Base-by-base conservation (phyloP, 53 echinoderm and acorn worm genomes). In the Hippasteria phrygiana region DNA sequence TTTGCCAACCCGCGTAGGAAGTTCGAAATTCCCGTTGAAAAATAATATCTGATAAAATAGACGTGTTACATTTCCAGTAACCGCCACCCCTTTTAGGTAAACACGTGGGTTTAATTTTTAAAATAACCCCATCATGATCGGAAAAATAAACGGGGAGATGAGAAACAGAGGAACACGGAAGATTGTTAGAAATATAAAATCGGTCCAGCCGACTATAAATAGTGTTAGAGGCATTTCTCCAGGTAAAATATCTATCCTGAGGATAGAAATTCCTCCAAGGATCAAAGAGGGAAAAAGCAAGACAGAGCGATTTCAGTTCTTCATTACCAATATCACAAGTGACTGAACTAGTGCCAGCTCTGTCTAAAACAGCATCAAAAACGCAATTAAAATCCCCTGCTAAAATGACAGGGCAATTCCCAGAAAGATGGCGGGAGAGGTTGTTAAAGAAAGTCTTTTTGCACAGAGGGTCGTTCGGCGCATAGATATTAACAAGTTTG, bases 331-430 rank as follows among this genome's bases (percentile, higher is more conserved):
- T 39, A 13, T 42, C 56, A 62, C 76, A 47, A 1, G 59, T 40
- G 9, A 22, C 16, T 2, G 24, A 13, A 3, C 27, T 20, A 1
- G 28, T 16, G 16, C 82, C 82, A 3, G 16, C 42, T 5, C 38
- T 41, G 66, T 82, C 82, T 13, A 82, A 46, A 0, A 39, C 7
- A 18, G 38, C 4, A 38, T 88, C 43, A 6, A 73, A 14, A 27
- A 89, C 54, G 77, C 92, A 92, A 53, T 92, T 92, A 38, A 92
- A 92, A 76, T 92, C 89, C 7, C 89, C 92, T 13, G 43, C 64
- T 43, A 92, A 41, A 38, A 91, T 66, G 31, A 78, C 8, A 39
- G 77, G 91, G 1, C 47, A 24, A 13, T 55, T 76, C 7, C 78
- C 72, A 53, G 31, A 43, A 24, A 70, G 27, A 48, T 28, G 64